Percentiles rank a stretch among this genome's conserved stretches.
These are phyloP conservation scores for Heliconius ismenius DNA, from an alignment of 2,888 invertebrate genomes.

Conservation along the genomic window DNA sequence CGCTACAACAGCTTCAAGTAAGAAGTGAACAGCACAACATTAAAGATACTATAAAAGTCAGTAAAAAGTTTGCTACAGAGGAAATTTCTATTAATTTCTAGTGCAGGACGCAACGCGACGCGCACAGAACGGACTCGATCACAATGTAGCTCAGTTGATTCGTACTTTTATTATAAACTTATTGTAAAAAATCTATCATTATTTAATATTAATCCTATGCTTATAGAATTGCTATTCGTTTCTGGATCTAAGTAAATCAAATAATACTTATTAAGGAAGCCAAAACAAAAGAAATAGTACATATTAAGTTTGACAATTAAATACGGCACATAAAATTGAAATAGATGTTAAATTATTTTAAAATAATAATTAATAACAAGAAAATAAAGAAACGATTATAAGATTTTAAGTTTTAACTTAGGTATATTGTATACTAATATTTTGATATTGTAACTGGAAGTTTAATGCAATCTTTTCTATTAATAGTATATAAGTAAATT, in stretches of 20 bases:
- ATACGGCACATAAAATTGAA: neutral
- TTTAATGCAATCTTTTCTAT: neutral
- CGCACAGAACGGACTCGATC: conserved; percentile 64
- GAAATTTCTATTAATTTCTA: conserved; percentile 36
- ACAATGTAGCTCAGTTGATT: conserved; percentile 82
- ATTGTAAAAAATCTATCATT: conserved; percentile 67
- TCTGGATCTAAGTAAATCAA: conserved; percentile 48
- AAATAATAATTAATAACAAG: neutral
- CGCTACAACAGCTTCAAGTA: conserved; percentile 12
- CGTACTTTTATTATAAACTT: conserved; percentile 71
- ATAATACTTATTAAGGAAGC: conserved; percentile 1
- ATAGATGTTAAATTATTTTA: neutral
- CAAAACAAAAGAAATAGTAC: neutral
- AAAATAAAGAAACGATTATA: neutral
- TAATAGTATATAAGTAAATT: neutral
- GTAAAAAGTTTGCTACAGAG: conserved; percentile 38
- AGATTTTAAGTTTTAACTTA: neutral
- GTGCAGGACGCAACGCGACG: conserved; percentile 32
- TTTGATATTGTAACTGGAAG: conserved; percentile 4
- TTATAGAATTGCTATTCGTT: conserved; percentile 51
- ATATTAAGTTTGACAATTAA: neutral
- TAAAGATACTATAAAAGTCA: conserved; percentile 24
- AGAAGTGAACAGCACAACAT: conserved; percentile 27
- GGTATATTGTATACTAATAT: neutral
- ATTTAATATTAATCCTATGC: conserved; percentile 67